phyloP scores from a whole-genome alignment of 2,113 vertebrate genomes.

The Zingel zingel region DNA sequence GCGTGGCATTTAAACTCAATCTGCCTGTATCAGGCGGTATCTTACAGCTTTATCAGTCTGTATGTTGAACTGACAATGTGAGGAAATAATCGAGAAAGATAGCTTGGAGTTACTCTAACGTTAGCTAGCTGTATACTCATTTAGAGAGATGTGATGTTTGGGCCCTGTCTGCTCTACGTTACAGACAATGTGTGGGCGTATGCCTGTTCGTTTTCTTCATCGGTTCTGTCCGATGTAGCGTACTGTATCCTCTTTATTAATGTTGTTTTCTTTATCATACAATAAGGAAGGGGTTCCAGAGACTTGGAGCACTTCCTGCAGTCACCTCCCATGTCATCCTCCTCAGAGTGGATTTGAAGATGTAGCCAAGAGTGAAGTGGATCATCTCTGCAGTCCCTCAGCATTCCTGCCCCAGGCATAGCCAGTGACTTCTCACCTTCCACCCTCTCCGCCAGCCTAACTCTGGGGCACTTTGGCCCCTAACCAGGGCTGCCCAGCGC shows the following conservation, averaged over 20 bases:
- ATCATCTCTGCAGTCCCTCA: conserved; percentile 13
- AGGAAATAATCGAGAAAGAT: not conserved
- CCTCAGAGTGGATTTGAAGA: conserved; percentile 57
- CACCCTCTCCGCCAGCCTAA: not conserved
- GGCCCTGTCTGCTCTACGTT: not conserved
- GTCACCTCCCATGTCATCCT: not conserved
- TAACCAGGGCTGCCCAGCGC: conserved; percentile 38
- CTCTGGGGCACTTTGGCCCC: conserved; percentile 35
- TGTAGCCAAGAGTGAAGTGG: conserved; percentile 60
- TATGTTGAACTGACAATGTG: conserved; percentile 12
- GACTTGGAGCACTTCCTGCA: not conserved
- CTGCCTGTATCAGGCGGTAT: accelerated
- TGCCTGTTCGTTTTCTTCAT: not conserved
- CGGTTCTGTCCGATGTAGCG: not conserved
- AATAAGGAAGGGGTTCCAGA: not conserved
- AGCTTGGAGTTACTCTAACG: not conserved
- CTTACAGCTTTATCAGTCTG: too few species aligned
- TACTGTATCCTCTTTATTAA: not conserved
- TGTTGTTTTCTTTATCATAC: not conserved
- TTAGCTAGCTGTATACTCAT: not conserved
- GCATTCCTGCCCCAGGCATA: conserved; percentile 3
- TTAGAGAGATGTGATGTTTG: not conserved
- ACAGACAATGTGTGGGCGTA: not conserved
- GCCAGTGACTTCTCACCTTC: not conserved
- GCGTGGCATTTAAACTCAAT: not conserved